phyloP scores from a whole-genome alignment of 2,888 invertebrate species.

The Thera britannica region DNA sequence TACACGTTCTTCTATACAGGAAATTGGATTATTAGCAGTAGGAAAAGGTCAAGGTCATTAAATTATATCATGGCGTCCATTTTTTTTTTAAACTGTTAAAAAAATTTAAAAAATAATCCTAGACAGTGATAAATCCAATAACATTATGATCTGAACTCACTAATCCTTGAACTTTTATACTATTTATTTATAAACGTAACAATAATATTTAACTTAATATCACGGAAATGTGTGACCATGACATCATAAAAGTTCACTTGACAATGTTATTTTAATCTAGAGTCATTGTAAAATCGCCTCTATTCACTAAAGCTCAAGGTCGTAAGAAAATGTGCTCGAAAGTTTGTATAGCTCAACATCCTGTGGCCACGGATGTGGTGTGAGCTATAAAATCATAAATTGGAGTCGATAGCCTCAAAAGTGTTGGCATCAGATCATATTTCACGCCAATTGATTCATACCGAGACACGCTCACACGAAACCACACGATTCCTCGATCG shows the following conservation, averaged over 20 bases:
- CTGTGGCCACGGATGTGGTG: slow-evolving; percentile 77
- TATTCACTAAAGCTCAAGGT: slow-evolving; percentile 21
- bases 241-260: slow-evolving; percentile 49
- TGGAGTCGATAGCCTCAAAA: slow-evolving; percentile 52
- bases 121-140: slow-evolving; percentile 25
- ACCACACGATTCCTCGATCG: slow-evolving; percentile 9
- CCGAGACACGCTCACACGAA: slow-evolving; percentile 22
- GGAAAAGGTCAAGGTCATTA: no score
- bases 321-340: slow-evolving; percentile 14
- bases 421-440: slow-evolving; percentile 39
- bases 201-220: slow-evolving; percentile 44
- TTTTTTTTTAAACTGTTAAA: no score
- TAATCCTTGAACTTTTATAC: slow-evolving; percentile 42
- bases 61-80: no score
- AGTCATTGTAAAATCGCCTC: slow-evolving; percentile 25
- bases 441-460: slow-evolving; percentile 27
- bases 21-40: no score
- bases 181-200: slow-evolving; percentile 39
- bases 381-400: slow-evolving; percentile 53
- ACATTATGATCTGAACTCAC: slow-evolving; percentile 42
- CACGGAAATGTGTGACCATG: slow-evolving; percentile 56
- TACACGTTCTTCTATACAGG: no score
- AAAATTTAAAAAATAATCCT: no score
- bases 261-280: slow-evolving; percentile 8
- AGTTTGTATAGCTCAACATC: slow-evolving; percentile 55